Evolutionary conservation across 1,140 invertebrate species (phyloP).

Genomic region (Aplysia californica): DNA sequence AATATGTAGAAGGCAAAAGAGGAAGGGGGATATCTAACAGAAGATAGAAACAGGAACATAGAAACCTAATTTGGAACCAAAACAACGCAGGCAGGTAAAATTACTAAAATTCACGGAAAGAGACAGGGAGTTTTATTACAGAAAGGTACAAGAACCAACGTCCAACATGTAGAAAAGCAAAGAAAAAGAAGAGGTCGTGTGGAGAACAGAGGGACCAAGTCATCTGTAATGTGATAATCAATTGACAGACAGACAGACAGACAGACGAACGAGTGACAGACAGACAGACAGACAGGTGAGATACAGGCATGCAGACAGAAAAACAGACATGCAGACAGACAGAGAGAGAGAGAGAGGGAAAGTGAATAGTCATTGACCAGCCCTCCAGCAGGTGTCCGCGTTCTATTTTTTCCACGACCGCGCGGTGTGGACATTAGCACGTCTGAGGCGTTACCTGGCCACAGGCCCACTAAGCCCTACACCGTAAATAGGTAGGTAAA

Average conservation of each 20-base stretch:
- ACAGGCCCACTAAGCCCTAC: no score
- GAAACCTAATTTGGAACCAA: neutral
- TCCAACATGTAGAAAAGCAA: neutral
- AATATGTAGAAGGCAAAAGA: no score
- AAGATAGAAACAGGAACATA: neutral
- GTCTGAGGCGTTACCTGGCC: no score
- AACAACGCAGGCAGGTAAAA: neutral
- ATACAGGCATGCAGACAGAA: neutral
- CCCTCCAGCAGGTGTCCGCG: no score
- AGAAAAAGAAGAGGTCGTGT: neutral
- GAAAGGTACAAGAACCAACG: no score
- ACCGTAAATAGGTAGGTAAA: no score
- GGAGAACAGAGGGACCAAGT: neutral
- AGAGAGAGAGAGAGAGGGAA: neutral
- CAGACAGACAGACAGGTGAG: neutral
- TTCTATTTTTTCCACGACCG: no score
- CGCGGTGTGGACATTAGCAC: no score
- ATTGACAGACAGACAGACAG: constrained; percentile 5
- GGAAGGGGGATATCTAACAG: neutral
- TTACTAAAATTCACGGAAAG: neutral
- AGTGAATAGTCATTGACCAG: no score
- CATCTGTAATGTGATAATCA: neutral
- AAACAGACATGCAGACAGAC: neutral
- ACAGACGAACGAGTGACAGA: neutral
- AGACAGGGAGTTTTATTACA: no score